Conservation (phyloP, 2,888 invertebrate species). For the Acleris sparsana region DNA sequence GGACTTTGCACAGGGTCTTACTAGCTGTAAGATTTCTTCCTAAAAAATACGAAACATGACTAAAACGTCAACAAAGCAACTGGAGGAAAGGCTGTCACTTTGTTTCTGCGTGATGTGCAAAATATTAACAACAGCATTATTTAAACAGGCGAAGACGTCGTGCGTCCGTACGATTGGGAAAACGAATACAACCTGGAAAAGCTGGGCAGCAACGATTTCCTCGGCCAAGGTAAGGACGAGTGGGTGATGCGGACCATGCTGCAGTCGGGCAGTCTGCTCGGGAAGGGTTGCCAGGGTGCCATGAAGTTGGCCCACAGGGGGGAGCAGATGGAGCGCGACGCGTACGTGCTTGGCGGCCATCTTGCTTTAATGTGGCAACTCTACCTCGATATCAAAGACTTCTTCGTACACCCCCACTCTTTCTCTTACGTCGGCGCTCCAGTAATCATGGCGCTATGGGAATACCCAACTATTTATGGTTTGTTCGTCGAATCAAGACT, state of each 20-base stretch:
- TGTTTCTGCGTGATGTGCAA: too few relatives aligned
- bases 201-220: slow-evolving; percentile 67
- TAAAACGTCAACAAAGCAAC: too few relatives aligned
- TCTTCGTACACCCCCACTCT: slow-evolving; percentile 70
- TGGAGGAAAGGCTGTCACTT: too few relatives aligned
- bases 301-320: slow-evolving; percentile 67
- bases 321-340: slow-evolving; percentile 60
- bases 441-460: slow-evolving; percentile 69
- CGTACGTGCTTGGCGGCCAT: slow-evolving; percentile 72
- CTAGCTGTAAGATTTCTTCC: too few relatives aligned
- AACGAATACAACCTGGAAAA: slow-evolving; percentile 65
- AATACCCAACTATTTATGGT: slow-evolving; percentile 70
- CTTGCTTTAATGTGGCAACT: slow-evolving; percentile 75
- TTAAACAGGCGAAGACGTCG: slow-evolving; percentile 52
- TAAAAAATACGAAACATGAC: too few relatives aligned
- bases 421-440: slow-evolving; percentile 73
- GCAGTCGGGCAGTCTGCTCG: slow-evolving; percentile 70
- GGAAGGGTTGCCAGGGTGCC: slow-evolving; percentile 74
- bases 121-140: slow-evolving; percentile 1
- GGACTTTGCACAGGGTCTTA: too few relatives aligned
- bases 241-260: slow-evolving; percentile 72
- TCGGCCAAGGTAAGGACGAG: slow-evolving; percentile 72
- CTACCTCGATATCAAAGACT: slow-evolving; percentile 73
- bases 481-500: slow-evolving; percentile 62
- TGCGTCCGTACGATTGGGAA: slow-evolving; percentile 65